A percentile compares a stretch with the other conserved stretches of the same genome.
Conservation (phyloP, 2,888 invertebrate genomes). For the Catocala sponsa region DNA sequence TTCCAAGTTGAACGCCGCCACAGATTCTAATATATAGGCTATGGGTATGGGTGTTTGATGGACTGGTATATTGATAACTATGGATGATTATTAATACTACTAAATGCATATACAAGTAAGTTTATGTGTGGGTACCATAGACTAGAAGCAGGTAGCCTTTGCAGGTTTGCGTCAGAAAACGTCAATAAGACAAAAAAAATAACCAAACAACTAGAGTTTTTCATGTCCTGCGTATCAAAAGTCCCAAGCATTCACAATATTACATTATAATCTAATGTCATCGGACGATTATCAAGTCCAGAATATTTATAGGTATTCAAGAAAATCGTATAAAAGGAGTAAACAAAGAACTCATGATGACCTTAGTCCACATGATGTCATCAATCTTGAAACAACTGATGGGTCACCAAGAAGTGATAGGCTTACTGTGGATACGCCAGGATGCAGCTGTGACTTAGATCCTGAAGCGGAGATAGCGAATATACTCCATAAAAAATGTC, state of each 20-base stretch:
- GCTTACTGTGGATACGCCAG: slow-evolving; percentile 17
- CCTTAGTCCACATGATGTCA: slow-evolving; percentile 55
- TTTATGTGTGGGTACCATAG: no score
- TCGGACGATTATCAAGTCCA: slow-evolving; percentile 75
- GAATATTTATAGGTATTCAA: slow-evolving; percentile 74
- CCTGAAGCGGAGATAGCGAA: slow-evolving; percentile 72
- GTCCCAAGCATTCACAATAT: neutral
- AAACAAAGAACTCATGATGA: slow-evolving; percentile 60
- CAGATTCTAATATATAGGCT: no score
- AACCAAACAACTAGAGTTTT: no score
- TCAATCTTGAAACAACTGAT: slow-evolving; percentile 56
- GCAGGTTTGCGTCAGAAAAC: neutral
- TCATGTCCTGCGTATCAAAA: no score
- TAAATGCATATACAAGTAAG: no score
- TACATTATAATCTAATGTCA: slow-evolving; percentile 55
- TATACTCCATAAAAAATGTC: slow-evolving; percentile 80
- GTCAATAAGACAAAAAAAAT: neutral
- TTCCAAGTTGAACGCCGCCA: no score
- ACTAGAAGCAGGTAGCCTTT: no score
- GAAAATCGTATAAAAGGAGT: slow-evolving; percentile 74
- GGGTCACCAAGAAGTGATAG: slow-evolving; percentile 61
- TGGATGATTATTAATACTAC: no score
- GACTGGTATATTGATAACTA: no score
- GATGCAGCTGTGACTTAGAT: slow-evolving; percentile 72
- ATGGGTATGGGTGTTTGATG: no score